These are phyloP conservation scores for Drosophila mimetica DNA, from an alignment of 2,888 invertebrate genomes.

Conservation along the genomic window DNA sequence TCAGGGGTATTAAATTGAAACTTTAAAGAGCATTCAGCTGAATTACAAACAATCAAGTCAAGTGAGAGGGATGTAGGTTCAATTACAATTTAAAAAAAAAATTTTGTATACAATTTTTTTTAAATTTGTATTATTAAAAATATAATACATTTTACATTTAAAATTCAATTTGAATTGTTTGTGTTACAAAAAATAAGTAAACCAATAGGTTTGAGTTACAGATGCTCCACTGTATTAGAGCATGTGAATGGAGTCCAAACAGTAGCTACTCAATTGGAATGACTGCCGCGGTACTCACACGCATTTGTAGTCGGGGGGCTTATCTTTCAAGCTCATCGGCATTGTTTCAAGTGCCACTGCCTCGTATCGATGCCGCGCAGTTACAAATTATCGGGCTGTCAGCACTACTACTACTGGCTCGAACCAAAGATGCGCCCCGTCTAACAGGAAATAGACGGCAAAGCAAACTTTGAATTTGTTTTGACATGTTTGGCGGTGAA, in stretches of 20 bases:
- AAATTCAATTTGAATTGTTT: background rate
- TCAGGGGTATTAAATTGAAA: too few species aligned
- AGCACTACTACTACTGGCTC: constrained; percentile 31
- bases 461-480: constrained; percentile 66
- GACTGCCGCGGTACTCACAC: constrained; percentile 37
- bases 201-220: background rate
- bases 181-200: background rate
- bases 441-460: constrained; percentile 69
- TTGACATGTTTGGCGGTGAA: constrained; percentile 81
- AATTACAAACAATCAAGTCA: too few species aligned
- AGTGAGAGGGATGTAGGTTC: too few species aligned
- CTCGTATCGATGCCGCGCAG: constrained; percentile 60
- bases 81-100: too few species aligned
- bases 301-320: constrained; percentile 57
- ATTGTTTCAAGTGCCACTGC: constrained; percentile 63
- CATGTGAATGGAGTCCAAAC: constrained; percentile 50
- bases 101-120: too few species aligned
- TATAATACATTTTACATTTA: too few species aligned
- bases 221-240: constrained; percentile 44
- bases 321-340: constrained; percentile 80
- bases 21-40: too few species aligned
- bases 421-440: constrained; percentile 38
- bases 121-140: too few species aligned
- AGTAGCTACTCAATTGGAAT: constrained; percentile 34
- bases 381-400: constrained; percentile 70